Evolutionary conservation across 2,797 vertebrate species (phyloP).

Genomic region (Acanthornis magna): DNA sequence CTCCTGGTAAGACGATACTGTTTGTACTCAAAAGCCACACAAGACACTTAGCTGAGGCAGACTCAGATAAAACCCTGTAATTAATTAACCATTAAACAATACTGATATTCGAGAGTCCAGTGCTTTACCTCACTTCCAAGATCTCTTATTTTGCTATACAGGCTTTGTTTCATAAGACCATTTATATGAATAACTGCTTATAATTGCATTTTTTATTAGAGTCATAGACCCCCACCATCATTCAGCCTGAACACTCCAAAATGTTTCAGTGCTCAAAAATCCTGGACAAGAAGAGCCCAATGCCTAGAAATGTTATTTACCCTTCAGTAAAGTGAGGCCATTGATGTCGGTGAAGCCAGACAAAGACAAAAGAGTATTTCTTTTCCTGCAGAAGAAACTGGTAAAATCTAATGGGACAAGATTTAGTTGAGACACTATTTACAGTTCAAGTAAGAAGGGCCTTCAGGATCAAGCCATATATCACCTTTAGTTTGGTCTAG

Average conservation of each 20-base stretch:
- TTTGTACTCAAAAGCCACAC: neutral
- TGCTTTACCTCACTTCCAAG: neutral
- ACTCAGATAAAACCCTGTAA: neutral
- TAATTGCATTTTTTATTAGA: neutral
- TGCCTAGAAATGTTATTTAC: neutral
- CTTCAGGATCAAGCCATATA: neutral
- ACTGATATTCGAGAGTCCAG: neutral
- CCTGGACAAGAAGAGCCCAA: neutral
- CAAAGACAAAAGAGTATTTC: neutral
- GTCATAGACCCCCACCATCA: neutral
- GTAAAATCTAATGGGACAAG: neutral
- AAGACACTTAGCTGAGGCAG: neutral
- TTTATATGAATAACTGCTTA: neutral
- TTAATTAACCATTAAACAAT: neutral
- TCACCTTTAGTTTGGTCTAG: neutral
- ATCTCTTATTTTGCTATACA: neutral
- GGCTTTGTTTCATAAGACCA: neutral
- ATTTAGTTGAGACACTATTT: neutral
- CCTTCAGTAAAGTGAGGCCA: neutral
- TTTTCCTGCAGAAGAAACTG: neutral
- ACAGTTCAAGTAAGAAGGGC: neutral
- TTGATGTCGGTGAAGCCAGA: neutral
- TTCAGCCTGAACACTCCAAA: neutral
- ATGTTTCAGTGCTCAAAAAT: neutral
- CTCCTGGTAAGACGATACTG: fast-evolving